These are phyloP conservation scores for Eumacrocentrus americanus DNA, from an alignment of 2,888 invertebrate species.

Conservation along the genomic window DNA sequence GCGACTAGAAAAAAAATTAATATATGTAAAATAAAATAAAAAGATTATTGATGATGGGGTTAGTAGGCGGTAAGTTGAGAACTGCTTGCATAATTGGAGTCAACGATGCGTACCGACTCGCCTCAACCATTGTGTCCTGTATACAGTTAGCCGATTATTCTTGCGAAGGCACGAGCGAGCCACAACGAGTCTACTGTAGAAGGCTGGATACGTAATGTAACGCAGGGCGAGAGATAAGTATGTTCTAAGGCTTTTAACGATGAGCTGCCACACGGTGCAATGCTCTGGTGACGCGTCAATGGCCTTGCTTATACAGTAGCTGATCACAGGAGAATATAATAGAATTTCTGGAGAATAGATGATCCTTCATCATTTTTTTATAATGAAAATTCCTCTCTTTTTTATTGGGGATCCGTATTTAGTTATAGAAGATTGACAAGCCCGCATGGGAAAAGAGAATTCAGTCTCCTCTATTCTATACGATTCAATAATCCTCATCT, in stretches of 20 bases:
- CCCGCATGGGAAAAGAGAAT: not conserved
- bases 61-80: constrained; percentile 47
- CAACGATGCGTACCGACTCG: constrained; percentile 55
- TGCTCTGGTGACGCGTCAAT: constrained; percentile 43
- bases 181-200: constrained; percentile 17
- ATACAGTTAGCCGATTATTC: constrained; percentile 53
- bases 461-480: not conserved
- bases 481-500: not conserved
- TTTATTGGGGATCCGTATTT: too few species aligned
- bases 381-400: too few species aligned
- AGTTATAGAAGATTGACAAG: too few species aligned
- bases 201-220: constrained; percentile 11
- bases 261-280: constrained; percentile 37
- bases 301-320: constrained; percentile 42
- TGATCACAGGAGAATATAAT: not conserved
- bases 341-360: too few species aligned
- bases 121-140: constrained; percentile 54
- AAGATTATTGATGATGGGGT: not conserved
- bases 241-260: constrained; percentile 38
- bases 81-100: constrained; percentile 56
- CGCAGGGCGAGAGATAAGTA: constrained; percentile 20
- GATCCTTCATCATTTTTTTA: too few species aligned
- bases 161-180: constrained; percentile 19
- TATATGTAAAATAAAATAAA: not conserved
- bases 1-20: not conserved